Evolutionary conservation across 2,797 vertebrate genomes (phyloP), one percentile per base, ranked within the genome.

Genomic region (Enteromius paludinosus): DNA sequence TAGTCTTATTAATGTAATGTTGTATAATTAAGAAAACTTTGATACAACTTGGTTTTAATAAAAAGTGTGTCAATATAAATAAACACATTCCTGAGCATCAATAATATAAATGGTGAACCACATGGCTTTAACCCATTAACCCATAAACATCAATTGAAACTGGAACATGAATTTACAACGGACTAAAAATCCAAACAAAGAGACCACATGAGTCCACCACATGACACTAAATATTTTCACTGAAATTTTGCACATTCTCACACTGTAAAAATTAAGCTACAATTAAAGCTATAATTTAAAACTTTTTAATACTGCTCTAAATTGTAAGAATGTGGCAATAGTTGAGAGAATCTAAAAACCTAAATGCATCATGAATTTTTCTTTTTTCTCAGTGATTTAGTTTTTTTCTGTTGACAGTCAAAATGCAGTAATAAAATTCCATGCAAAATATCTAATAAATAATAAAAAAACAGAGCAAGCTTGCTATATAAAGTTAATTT

Each of bases 401-500:
- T 35, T 23, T 23, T n/a, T 54, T n/a, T 56, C 14, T 10, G 11
- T 25, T 28, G 14, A 59, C 59, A 28, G 5, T 28, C 12, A 72
- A 49, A 72, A 52, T 11, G n/a, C 18, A n/a, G 5, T 14, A n/a
- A 69, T 69, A 56, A 68, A n/a, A 41, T 56, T 3, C 15, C n/a
- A 23, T 35, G 35, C 30, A 78, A 35, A 78, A 6, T n/a, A 8
- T 9, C 38, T 15, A 30, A 77, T 47, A 45, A 20, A 47, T 17
- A 30, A 30, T 1, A 1, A n/a, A 82, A 43, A 8, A 2, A 1
- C 8, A 33, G n/a, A 75, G 49, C 30, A 12, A 64, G 23, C 28
- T 38, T 68, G 4, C 68, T 49, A 38, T 20, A 23, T 75, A 56
- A 59, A 30, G 64, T 59, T 47, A 8, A 77, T 77, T 83, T 83